Evolutionary conservation across 1,140 invertebrate species (phyloP).

Genomic region (Megalopta genalis): DNA sequence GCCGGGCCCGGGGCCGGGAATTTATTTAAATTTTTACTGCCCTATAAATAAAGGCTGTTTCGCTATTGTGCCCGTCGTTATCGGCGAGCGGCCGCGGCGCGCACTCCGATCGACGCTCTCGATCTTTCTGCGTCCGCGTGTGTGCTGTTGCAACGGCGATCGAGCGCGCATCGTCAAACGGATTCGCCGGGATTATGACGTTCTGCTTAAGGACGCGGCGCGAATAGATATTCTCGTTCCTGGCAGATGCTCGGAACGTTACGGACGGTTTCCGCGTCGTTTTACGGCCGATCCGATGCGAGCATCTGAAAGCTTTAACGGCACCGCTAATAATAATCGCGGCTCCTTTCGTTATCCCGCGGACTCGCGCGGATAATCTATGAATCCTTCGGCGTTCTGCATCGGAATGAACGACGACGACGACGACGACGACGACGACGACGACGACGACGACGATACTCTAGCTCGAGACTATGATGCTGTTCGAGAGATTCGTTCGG

Average conservation of each 20-base stretch:
- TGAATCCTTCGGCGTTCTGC: not conserved
- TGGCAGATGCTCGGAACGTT: not conserved
- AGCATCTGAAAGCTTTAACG: not conserved
- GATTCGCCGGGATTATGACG: conserved; percentile 46
- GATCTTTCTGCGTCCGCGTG: too few relatives aligned
- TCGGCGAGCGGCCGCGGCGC: not conserved
- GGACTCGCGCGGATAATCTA: not conserved
- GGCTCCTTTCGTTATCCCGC: not conserved
- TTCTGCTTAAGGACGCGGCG: not conserved
- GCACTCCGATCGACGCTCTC: conserved; percentile 28
- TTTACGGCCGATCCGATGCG: not conserved
- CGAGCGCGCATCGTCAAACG: conserved; percentile 20
- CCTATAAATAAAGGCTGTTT: conserved; percentile 65
- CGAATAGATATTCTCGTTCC: conserved; percentile 18
- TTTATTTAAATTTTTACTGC: conserved; percentile 72
- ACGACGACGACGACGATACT: too few relatives aligned
- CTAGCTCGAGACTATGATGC: too few relatives aligned
- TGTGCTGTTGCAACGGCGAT: too few relatives aligned
- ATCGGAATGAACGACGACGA: too few relatives aligned
- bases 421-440: too few relatives aligned
- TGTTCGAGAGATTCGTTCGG: too few relatives aligned
- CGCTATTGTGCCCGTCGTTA: conserved; percentile 57
- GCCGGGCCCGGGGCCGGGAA: too few relatives aligned
- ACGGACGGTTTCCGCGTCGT: not conserved
- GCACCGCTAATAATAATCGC: not conserved